These are phyloP conservation scores for Pomacea maculata DNA, from an alignment of 1,140 invertebrate genomes.

Conservation along the genomic window DNA sequence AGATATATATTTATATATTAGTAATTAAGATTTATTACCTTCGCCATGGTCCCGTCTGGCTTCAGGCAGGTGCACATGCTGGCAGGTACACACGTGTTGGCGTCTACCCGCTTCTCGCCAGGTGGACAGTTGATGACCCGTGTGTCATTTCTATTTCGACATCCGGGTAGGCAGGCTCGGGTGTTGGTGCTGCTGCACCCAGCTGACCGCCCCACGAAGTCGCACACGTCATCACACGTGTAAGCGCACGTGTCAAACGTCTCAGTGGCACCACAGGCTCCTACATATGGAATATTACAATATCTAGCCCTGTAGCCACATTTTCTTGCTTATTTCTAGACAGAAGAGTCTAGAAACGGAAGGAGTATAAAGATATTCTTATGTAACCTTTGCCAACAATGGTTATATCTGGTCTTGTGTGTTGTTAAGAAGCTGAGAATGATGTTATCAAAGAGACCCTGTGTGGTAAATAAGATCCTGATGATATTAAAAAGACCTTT, in stretches of 20 bases:
- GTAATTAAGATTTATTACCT: constrained; percentile 25
- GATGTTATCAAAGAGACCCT: too few species aligned
- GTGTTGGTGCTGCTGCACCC: constrained; percentile 32
- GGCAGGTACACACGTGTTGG: constrained; percentile 39
- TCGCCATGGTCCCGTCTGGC: constrained; percentile 49
- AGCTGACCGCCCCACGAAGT: constrained; percentile 30
- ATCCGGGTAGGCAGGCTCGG: constrained; percentile 43
- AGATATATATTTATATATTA: too few species aligned
- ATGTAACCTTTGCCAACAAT: too few species aligned
- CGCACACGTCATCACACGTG: constrained; percentile 46
- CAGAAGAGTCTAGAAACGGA: too few species aligned
- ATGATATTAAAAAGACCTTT: too few species aligned
- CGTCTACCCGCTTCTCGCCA: constrained; percentile 40
- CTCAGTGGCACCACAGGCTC: constrained; percentile 42
- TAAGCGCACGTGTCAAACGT: constrained; percentile 41
- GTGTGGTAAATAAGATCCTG: too few species aligned
- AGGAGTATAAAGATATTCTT: too few species aligned
- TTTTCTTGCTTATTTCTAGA: too few species aligned
- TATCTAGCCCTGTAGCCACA: too few species aligned
- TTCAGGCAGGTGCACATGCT: constrained; percentile 49
- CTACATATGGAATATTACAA: constrained; percentile 19
- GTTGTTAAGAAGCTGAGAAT: too few species aligned
- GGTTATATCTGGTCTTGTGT: too few species aligned
- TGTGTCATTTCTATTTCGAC: constrained; percentile 19
- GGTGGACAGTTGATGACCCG: constrained; percentile 22